Base-by-base conservation (phyloP, 2,113 vertebrate species). In the Parus major region DNA sequence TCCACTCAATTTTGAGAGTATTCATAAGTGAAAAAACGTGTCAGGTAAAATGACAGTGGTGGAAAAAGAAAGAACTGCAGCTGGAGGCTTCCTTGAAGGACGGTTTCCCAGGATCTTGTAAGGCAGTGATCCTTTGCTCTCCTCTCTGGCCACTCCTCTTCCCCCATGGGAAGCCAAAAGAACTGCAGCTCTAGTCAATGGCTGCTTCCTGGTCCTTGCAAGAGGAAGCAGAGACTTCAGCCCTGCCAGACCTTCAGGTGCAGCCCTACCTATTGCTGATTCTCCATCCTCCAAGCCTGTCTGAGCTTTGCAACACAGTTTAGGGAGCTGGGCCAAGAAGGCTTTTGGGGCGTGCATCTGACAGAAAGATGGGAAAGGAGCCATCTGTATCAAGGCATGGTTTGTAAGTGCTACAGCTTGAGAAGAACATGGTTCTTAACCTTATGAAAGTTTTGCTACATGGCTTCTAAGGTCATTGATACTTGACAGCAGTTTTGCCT, bases 291-390 rank as follows among this genome's bases (percentile, higher is more conserved):
- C 19, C 52, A 42, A 46, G 81, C 31, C 68, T 53, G 36, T 25
- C 46, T 41, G 28, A 86, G 64, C 50, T 46, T n/a, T 0, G 0
- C 39, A 63, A 78, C 17, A 19, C 4, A 42, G 55, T 9, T 42
- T n/a, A 53, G 20, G 42, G 16, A 93, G 35, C 60, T 66, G 46
- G 25, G n/a, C 42, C 5, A 5, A 66, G 33, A 75, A 39, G 36
- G 79, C 29, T 57, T 65, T 42, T 61, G 64, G 15, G 36, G 33
- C 47, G 46, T 0, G 15, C 0, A 1, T 36, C 36, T 53, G 36
- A 72, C 1, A 49, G 35, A 50, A 63, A 75, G n/a, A 72, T 9
- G 24, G 11, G 28, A 76, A 83, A 86, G 70, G 10, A 78, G 29
- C 22, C 8, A 49, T 22, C 6, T 41, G 31, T 2, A 1, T 57